These are phyloP conservation scores for Archilochus colubris DNA, from an alignment of 2,113 vertebrate species.

Conservation along the genomic window DNA sequence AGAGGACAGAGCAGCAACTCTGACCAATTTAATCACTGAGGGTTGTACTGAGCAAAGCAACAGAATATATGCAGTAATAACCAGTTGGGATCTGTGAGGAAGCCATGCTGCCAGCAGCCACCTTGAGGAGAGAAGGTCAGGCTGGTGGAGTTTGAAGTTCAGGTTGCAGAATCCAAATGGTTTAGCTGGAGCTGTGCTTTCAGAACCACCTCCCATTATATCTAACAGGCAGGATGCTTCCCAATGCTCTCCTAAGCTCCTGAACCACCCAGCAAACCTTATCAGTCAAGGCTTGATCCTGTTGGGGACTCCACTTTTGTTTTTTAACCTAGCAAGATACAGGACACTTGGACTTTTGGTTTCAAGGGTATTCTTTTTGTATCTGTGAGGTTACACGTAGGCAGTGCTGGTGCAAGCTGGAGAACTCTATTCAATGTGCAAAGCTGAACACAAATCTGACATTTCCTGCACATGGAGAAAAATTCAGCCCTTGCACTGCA, in stretches of 20 bases:
- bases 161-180: neutral
- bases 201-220: neutral
- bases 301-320: neutral
- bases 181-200: neutral
- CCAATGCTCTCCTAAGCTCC: neutral
- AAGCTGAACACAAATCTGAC: neutral
- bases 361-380: neutral
- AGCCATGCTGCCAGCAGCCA: neutral
- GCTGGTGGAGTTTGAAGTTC: neutral
- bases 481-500: neutral
- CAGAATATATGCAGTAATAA: neutral
- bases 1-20: neutral
- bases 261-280: neutral
- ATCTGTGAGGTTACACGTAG: rapidly evolving
- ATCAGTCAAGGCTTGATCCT: neutral
- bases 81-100: neutral
- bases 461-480: neutral
- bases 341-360: neutral
- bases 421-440: neutral
- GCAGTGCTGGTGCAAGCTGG: neutral
- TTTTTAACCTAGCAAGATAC: neutral
- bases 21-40: neutral
- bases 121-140: neutral
- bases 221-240: neutral
- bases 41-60: neutral